Evolutionary conservation across 2,113 vertebrate genomes (phyloP).

Genomic region (Pelecanoides urinatrix): DNA sequence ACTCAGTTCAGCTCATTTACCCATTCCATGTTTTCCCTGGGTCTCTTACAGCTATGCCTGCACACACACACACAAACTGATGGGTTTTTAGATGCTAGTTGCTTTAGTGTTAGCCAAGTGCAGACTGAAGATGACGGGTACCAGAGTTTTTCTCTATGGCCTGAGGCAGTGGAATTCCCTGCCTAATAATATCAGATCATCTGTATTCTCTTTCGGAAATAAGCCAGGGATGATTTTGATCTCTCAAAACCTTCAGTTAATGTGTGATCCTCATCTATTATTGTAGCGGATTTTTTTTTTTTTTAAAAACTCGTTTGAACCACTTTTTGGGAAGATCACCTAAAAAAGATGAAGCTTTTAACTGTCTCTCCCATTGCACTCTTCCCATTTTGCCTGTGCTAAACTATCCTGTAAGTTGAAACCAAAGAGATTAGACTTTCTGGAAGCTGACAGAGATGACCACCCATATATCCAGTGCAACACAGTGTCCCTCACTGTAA

Average conservation of each 20-base stretch:
- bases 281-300: background rate
- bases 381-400: background rate
- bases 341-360: background rate
- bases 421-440: background rate
- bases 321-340: background rate
- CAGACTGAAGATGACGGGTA: background rate
- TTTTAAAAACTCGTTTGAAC: background rate
- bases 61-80: fast-evolving
- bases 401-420: background rate
- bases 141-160: background rate
- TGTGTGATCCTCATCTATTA: background rate
- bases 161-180: background rate
- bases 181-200: background rate
- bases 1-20: background rate
- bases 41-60: background rate
- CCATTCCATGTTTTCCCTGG: background rate
- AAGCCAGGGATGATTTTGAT: background rate
- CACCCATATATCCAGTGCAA: background rate
- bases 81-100: background rate
- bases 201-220: background rate
- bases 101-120: background rate
- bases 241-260: background rate
- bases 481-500: background rate
- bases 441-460: background rate
- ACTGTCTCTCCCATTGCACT: background rate